Evolutionary conservation across 2,797 vertebrate genomes (phyloP).

Genomic region (Stomatorhinus walkeri): DNA sequence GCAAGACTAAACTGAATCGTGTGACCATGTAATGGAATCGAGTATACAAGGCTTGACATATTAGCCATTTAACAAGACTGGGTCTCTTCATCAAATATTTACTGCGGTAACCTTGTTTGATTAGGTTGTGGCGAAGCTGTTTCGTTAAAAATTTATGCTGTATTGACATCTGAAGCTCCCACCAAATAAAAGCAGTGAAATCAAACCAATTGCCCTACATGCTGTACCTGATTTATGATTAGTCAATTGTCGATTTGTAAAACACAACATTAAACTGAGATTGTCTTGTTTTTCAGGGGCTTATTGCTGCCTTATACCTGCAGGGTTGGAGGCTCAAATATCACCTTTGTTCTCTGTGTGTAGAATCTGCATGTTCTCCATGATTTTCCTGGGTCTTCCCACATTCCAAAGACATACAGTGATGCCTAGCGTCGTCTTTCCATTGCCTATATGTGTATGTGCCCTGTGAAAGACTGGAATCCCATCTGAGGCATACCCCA

Average conservation of each 20-base stretch:
- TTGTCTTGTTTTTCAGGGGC: neutral
- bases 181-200: neutral
- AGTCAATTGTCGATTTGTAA: neutral
- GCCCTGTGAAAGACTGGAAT: neutral
- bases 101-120: neutral
- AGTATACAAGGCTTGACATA: neutral
- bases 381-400: neutral
- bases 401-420: neutral
- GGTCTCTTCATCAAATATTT: slow-evolving; percentile 13
- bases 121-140: slow-evolving; percentile 4
- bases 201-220: neutral
- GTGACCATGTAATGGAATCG: neutral
- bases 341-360: neutral
- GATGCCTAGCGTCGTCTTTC: neutral
- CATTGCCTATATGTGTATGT: neutral
- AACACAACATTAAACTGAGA: neutral
- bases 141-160: slow-evolving; percentile 20
- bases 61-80: neutral
- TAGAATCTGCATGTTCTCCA: neutral
- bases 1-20: neutral
- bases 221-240: neutral
- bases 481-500: neutral
- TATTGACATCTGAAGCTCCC: neutral
- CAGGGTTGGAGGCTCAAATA: neutral
- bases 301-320: neutral